Percentiles rank a stretch among this genome's conserved stretches.
These are phyloP conservation scores for Diprion similis DNA, from an alignment of 1,140 invertebrate genomes.

Conservation along the genomic window DNA sequence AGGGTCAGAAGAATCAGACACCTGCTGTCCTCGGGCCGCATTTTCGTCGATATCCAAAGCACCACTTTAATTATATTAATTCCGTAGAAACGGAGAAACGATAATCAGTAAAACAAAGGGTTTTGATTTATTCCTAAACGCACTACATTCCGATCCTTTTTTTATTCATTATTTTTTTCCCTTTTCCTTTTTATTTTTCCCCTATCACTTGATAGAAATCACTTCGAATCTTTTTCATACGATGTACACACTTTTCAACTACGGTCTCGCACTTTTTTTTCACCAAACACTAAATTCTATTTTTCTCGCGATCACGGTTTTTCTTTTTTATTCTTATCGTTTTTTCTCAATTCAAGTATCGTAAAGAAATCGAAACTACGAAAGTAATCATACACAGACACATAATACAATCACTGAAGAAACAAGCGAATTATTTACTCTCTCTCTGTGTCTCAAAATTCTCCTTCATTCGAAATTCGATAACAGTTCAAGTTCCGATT, in stretches of 20 bases:
- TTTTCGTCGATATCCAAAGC: conserved; percentile 44
- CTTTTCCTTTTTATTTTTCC: neutral
- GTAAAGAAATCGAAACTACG: too few relatives aligned
- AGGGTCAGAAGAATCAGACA: conserved; percentile 32
- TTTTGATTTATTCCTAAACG: neutral
- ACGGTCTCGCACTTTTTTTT: too few relatives aligned
- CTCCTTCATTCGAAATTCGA: too few relatives aligned
- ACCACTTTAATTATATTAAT: conserved; percentile 10
- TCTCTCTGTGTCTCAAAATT: neutral
- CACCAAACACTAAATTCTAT: too few relatives aligned
- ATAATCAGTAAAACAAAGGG: neutral
- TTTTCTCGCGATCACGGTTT: too few relatives aligned
- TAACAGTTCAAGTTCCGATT: too few relatives aligned
- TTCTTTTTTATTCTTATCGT: too few relatives aligned
- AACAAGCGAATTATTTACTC: neutral
- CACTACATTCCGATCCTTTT: neutral
- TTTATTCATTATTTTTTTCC: neutral
- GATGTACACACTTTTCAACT: too few relatives aligned
- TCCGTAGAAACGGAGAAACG: neutral
- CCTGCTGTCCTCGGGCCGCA: conserved; percentile 36
- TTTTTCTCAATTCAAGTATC: too few relatives aligned
- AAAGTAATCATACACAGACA: too few relatives aligned
- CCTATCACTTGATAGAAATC: neutral
- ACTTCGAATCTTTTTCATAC: too few relatives aligned
- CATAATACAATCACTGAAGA: too few relatives aligned